phyloP scores from a whole-genome alignment of 1,140 invertebrate genomes.

The Geopemphigus sp. region DNA sequence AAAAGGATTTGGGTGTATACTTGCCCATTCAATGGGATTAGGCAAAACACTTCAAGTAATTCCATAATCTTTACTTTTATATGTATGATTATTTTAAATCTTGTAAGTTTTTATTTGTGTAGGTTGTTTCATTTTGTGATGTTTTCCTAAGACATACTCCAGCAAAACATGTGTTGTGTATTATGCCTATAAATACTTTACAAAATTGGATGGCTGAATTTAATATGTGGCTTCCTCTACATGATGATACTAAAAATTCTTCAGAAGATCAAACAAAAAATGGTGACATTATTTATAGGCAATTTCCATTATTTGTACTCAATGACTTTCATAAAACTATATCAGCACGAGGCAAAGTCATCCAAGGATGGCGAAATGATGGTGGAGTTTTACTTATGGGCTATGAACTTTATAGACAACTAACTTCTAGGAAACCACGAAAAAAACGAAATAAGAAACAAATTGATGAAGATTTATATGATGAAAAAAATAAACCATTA shows the following conservation, averaged over 20 bases:
- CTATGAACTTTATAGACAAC: slow-evolving; percentile 91
- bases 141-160: slow-evolving; percentile 88
- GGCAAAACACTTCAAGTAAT: slow-evolving; percentile 94
- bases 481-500: slow-evolving; percentile 79
- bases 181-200: slow-evolving; percentile 98
- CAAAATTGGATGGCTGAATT: slow-evolving; percentile 99
- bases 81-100: not conserved
- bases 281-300: slow-evolving; percentile 68
- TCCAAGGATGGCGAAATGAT: slow-evolving; percentile 74
- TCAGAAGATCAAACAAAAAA: slow-evolving; percentile 57
- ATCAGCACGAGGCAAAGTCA: slow-evolving; percentile 71
- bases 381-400: slow-evolving; percentile 96
- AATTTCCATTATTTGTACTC: slow-evolving; percentile 84
- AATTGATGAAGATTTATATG: slow-evolving; percentile 62
- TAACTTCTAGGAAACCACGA: slow-evolving; percentile 75
- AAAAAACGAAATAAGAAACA: slow-evolving; percentile 60
- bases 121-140: slow-evolving; percentile 89
- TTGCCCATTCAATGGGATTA: slow-evolving; percentile 98
- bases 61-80: not conserved
- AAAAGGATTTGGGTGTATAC: slow-evolving; percentile 92
- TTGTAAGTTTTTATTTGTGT: slow-evolving; percentile 46
- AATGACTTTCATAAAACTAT: slow-evolving; percentile 94
- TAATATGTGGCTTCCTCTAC: slow-evolving; percentile 86
- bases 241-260: slow-evolving; percentile 56
- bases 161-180: slow-evolving; percentile 87